Percentiles rank a stretch among this genome's conserved stretches.
Conservation (phyloP, 1,140 invertebrate genomes). For the Drosophila bocki region DNA sequence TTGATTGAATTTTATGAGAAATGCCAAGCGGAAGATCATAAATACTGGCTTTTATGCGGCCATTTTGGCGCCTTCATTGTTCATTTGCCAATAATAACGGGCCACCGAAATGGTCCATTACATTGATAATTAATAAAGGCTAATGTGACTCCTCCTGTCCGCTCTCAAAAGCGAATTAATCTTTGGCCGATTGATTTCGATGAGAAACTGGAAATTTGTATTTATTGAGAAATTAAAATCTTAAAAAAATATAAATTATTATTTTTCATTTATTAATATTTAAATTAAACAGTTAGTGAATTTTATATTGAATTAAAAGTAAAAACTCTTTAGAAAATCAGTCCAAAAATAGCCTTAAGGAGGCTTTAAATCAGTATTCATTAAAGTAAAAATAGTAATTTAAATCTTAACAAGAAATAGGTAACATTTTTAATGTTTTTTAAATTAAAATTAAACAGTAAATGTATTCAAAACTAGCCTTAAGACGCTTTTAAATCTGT, state of each 20-base stretch:
- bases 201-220: neutral
- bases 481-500: neutral
- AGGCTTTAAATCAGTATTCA: neutral
- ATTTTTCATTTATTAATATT: too few relatives aligned
- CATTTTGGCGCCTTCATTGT: constrained; percentile 36
- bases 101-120: constrained; percentile 27
- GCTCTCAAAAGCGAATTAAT: neutral
- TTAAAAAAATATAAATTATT: rapidly evolving
- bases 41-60: constrained; percentile 45
- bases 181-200: neutral
- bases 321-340: neutral
- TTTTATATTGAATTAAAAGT: too few relatives aligned
- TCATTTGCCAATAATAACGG: constrained; percentile 40
- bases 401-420: neutral
- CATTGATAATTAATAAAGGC: constrained; percentile 54
- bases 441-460: neutral
- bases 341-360: too few relatives aligned
- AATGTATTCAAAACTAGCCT: neutral
- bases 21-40: constrained; percentile 41
- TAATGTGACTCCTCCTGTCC: constrained; percentile 13
- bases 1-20: constrained; percentile 52
- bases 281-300: neutral
- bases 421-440: neutral
- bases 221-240: neutral
- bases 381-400: neutral